phyloP scores from a whole-genome alignment of 2,797 vertebrate genomes.

The Xiphophorus birchmanni region DNA sequence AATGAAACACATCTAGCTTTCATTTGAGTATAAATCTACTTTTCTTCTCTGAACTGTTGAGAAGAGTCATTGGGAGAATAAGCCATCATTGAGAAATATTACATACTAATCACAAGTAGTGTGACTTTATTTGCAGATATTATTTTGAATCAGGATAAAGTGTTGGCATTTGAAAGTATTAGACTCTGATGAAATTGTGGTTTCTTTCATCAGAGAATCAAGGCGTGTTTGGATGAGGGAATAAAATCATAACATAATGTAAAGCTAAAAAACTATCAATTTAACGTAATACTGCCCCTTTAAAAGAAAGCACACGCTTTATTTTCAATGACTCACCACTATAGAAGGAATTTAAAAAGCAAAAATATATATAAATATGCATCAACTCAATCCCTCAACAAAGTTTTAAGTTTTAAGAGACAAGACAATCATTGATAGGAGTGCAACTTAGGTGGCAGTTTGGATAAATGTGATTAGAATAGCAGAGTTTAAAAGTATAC shows the following conservation, averaged over 20 bases:
- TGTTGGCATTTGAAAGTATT: too few relatives aligned
- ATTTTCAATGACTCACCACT: neutral
- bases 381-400: neutral
- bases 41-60: neutral
- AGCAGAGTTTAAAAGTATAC: neutral
- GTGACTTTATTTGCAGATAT: neutral
- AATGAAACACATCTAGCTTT: conserved; percentile 11
- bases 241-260: too few relatives aligned
- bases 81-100: neutral
- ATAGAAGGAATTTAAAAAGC: neutral
- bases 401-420: neutral
- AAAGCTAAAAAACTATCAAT: neutral
- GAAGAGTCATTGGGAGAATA: neutral
- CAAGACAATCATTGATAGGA: neutral
- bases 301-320: neutral
- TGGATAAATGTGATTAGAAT: neutral
- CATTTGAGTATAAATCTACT: neutral
- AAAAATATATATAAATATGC: neutral
- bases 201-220: too few relatives aligned
- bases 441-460: neutral
- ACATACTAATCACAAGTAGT: neutral
- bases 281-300: neutral
- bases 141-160: neutral
- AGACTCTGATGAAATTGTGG: too few relatives aligned
- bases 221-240: too few relatives aligned